Evolutionary conservation across 37 sponge, comb jelly and placozoan genomes (phyloP).

Genomic region (Chondrilla cf. caribensis): DNA sequence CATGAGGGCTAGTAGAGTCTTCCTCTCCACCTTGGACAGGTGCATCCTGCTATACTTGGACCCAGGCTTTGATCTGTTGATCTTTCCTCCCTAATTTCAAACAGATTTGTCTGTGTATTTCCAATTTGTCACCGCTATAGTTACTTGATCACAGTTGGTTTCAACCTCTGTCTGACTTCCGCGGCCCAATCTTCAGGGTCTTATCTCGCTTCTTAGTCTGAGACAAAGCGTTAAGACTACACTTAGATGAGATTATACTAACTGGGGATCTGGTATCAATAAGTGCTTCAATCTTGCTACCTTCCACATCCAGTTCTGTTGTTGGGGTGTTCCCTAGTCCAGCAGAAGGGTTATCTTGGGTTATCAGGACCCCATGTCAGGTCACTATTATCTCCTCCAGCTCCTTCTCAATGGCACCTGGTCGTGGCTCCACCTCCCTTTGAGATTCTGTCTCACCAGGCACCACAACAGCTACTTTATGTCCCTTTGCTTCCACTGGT

Average conservation of each 20-base stretch:
- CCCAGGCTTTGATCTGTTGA: background rate
- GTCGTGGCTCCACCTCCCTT: too few relatives aligned
- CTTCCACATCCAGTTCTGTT: background rate
- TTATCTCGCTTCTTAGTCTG: background rate
- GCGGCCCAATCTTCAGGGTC: conserved; percentile 27
- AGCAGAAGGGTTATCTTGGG: too few relatives aligned
- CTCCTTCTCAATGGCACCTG: too few relatives aligned
- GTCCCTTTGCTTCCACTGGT: too few relatives aligned
- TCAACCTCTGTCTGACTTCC: background rate
- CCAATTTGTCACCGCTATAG: conserved; percentile 18
- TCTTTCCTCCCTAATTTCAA: background rate
- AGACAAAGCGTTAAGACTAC: background rate
- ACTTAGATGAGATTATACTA: background rate
- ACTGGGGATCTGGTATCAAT: conserved; percentile 17
- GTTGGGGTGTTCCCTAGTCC: background rate
- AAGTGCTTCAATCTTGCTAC: background rate
- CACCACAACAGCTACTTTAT: too few relatives aligned
- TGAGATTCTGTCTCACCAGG: too few relatives aligned
- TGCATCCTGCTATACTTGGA: background rate
- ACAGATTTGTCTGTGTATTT: background rate
- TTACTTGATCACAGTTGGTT: background rate
- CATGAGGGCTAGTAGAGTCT: too few relatives aligned
- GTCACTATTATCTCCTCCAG: too few relatives aligned
- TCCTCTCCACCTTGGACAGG: too few relatives aligned
- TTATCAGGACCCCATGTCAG: background rate